Evolutionary conservation across 2,888 invertebrate species (phyloP), one percentile per base, ranked within the genome.

Genomic region (Boloria selene): DNA sequence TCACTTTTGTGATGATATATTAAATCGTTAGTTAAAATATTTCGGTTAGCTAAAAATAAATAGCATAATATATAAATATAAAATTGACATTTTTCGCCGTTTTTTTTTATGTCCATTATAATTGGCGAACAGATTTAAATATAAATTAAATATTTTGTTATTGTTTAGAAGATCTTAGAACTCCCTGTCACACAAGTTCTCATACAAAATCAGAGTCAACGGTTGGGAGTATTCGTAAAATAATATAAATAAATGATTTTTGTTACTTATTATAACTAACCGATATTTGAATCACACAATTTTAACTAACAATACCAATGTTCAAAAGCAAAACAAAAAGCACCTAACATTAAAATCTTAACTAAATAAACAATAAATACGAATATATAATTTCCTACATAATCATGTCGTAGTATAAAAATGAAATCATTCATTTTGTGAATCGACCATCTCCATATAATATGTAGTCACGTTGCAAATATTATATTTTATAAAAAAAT

Each of bases 401-500:
- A 38, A 17, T 44, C 14, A 55, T 55, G 42, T 50, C 50, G 22
- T 4, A 50, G 31, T 38, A 38, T 10, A 13, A 50, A 50, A 50
- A 17, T 17, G 18, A 50, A 50, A 17, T 50, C 49, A 13, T 17
- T 13, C 49, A 50, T 50, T 50, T 50, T 50, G 13, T 3, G 18
- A 4, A 50, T 18, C 18, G 50, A 13, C 22, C 50, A 22, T 38
- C 10, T 38, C 17, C 18, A 50, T 22, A 22, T 22, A 22, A 22
- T 22, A 22, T 14, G 4, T 13, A 50, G 13, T 50, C 17, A 13
- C 13, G 22, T 54, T 5, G 31, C 17, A 45, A 54, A 47, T 31
- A 31, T n/a, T n/a, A n/a, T 51, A 38, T 63, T 50, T 49, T 47
- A 55, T 50, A 56, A 52, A 58, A 50, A 50, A 65, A 59, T 55